These are phyloP conservation scores for Otis tarda DNA, from an alignment of 2,113 vertebrate genomes.

Conservation along the genomic window DNA sequence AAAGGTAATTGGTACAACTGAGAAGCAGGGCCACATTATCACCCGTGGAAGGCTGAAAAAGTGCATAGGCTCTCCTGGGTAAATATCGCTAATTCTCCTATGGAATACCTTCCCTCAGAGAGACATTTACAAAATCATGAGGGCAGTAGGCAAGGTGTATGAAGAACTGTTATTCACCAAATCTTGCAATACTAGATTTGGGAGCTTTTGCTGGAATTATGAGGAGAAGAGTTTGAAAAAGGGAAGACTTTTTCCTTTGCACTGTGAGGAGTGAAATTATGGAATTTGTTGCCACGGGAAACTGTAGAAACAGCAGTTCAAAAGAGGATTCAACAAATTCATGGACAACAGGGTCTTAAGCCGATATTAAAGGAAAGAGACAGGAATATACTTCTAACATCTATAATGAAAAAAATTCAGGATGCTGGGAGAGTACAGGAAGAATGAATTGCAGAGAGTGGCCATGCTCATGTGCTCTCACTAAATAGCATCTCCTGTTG, in stretches of 20 bases:
- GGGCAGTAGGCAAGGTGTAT: background rate
- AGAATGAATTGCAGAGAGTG: background rate
- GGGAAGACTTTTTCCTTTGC: background rate
- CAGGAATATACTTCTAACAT: background rate
- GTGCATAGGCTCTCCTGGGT: no score
- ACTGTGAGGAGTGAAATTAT: background rate
- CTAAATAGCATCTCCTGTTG: background rate
- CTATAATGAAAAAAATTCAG: background rate
- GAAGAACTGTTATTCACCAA: background rate
- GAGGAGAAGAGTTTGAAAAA: background rate
- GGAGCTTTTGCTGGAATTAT: background rate
- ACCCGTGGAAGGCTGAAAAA: background rate
- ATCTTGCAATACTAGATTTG: background rate
- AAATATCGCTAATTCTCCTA: background rate
- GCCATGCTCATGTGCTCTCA: background rate
- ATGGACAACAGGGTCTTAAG: background rate
- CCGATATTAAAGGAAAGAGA: background rate
- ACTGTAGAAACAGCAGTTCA: background rate
- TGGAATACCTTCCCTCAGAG: background rate
- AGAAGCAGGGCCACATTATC: background rate
- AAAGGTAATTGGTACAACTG: background rate
- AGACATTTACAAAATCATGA: background rate
- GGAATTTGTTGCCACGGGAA: background rate
- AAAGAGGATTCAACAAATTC: background rate
- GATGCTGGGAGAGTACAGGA: background rate